Evolutionary conservation across 2,113 vertebrate species (phyloP), one percentile per base, ranked within the genome.

Genomic region (Sporophila hypoxantha): DNA sequence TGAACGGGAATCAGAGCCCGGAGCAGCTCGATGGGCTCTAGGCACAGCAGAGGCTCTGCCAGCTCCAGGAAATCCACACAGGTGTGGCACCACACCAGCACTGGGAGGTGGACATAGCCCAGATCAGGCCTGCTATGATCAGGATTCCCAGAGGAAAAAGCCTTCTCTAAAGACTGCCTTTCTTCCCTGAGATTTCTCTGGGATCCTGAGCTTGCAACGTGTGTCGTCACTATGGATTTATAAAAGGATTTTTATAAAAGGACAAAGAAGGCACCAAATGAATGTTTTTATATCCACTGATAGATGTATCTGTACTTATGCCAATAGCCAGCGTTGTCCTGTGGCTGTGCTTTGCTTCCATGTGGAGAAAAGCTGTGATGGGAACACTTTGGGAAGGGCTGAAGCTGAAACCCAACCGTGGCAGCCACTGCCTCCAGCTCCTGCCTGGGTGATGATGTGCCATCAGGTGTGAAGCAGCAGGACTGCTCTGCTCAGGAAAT

Each of bases 1-100:
- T 91, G 77, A 96, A 96, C 0, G 91, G 94, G 37, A 95, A 95
- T 6, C 96, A 94, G 90, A 92, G 68, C 71, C 91, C 85, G 0
- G 91, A 92, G 0, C 95, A 91, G 53, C 74, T 95, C 0, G 89
- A 8, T 0, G 70, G 94, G 68, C 87, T 94, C 37, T 95, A 97
- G 82, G 84, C 93, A 12, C 93, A 92, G 93, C 29, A 2, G 11
- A 9, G 67, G 39, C 27, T 19, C 70, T 41, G 67, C 50, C 56
- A 64, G 37, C 39, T 61, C 85, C 75, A 47, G 74, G 53, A 82
- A 32, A 70, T 34, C 50, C 46, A 66, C 21, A 0, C 17, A 15
- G 71, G 82, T 80, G 85, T 70, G 85, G 42, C 37, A 64, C 3
- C 83, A 71, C 83, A 55, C 78, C 68, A 17, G 79, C 71, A 75